Percentiles rank a stretch among this genome's conserved stretches.
Evolutionary conservation across 2,113 vertebrate genomes (phyloP).

Genomic region (Tonatia bakeri): DNA sequence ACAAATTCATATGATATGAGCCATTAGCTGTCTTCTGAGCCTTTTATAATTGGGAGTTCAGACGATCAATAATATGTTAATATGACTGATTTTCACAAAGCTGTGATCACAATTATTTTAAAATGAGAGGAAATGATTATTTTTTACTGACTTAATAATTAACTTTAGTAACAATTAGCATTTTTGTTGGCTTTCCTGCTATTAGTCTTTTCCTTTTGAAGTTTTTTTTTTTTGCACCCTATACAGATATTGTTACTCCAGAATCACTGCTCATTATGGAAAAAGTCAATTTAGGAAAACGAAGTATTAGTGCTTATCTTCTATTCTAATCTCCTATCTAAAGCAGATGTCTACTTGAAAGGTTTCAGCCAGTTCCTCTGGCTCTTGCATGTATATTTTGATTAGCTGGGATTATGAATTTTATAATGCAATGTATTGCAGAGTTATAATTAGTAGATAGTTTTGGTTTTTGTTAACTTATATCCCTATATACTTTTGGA

Average conservation of each 20-base stretch:
- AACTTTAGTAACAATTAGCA: slow-evolving; percentile 36
- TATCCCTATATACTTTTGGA: neutral
- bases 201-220: neutral
- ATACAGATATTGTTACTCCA: neutral
- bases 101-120: slow-evolving; percentile 53
- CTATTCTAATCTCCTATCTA: neutral
- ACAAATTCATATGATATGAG: slow-evolving; percentile 62
- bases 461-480: neutral
- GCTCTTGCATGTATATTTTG: neutral
- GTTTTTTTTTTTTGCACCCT: neutral
- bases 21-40: slow-evolving; percentile 63
- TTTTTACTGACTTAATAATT: slow-evolving; percentile 53
- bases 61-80: slow-evolving; percentile 59
- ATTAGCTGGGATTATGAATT: neutral
- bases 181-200: slow-evolving; percentile 46
- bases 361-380: neutral
- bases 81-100: slow-evolving; percentile 54
- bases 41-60: slow-evolving; percentile 56
- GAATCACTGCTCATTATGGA: neutral
- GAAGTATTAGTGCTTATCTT: neutral
- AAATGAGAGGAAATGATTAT: slow-evolving; percentile 35
- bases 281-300: neutral
- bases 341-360: neutral
- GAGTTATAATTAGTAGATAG: neutral
- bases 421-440: neutral